phyloP scores from a whole-genome alignment of 2,113 vertebrate genomes.

The Sula dactylatra region DNA sequence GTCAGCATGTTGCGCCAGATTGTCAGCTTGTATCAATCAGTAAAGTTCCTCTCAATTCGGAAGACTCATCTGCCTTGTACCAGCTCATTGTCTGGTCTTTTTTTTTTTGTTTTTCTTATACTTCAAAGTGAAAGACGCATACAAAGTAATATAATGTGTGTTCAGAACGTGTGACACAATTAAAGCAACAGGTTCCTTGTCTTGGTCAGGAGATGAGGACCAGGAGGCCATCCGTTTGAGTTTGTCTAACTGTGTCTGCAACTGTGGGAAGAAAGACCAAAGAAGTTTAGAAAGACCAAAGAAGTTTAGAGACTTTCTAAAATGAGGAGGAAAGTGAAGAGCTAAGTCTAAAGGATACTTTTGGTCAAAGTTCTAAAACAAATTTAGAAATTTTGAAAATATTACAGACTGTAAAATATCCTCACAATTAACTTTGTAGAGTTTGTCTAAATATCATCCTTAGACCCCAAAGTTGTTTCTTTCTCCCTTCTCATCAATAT shows the following conservation, averaged over 20 bases:
- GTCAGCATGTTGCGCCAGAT: background rate
- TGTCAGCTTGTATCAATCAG: slow-evolving; percentile 5
- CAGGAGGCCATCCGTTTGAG: background rate
- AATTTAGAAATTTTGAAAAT: background rate
- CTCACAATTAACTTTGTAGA: background rate
- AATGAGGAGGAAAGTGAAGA: background rate
- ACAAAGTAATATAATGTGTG: background rate
- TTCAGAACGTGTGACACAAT: background rate
- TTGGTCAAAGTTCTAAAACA: background rate
- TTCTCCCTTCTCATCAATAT: background rate
- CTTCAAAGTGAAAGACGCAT: background rate
- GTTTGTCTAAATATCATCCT: background rate
- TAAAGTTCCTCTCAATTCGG: background rate
- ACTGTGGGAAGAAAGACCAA: background rate
- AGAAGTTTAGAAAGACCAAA: background rate
- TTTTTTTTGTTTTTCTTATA: background rate
- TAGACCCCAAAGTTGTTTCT: background rate
- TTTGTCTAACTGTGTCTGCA: background rate
- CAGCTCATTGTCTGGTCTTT: background rate
- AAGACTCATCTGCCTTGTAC: background rate
- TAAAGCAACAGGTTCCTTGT: background rate
- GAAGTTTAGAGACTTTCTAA: background rate
- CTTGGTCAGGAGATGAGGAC: background rate
- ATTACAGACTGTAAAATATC: background rate
- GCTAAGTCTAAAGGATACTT: background rate